These are phyloP conservation scores for Scomber japonicus DNA, from an alignment of 2,113 vertebrate genomes.

Conservation along the genomic window DNA sequence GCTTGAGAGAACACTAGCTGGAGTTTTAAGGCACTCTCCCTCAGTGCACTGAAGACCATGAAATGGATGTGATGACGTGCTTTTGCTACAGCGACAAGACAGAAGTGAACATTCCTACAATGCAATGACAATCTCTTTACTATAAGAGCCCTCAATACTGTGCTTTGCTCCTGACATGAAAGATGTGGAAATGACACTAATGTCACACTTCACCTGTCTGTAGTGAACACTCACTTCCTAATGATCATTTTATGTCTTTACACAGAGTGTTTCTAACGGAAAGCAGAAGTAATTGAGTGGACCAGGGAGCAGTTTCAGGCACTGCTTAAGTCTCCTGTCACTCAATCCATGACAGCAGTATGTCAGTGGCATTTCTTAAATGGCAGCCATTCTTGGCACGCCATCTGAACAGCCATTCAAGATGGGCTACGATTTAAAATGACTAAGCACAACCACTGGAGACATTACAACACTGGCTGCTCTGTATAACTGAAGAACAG, in stretches of 20 bases:
- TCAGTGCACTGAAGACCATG: slow-evolving; percentile 7
- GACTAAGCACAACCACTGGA: too few relatives aligned
- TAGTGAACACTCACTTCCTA: background rate
- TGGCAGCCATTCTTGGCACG: background rate
- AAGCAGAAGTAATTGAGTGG: background rate
- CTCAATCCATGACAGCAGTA: background rate
- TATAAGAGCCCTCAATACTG: too few relatives aligned
- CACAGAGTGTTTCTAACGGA: slow-evolving; percentile 2
- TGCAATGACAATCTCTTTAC: too few relatives aligned
- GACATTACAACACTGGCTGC: too few relatives aligned
- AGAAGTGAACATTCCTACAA: too few relatives aligned
- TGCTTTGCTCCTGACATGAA: background rate
- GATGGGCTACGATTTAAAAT: background rate
- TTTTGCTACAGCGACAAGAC: too few relatives aligned
- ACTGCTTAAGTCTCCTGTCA: background rate
- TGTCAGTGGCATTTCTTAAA: background rate
- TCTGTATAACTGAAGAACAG: too few relatives aligned
- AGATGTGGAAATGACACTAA: background rate
- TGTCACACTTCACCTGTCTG: background rate
- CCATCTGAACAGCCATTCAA: background rate
- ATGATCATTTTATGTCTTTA: background rate
- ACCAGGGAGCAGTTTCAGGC: background rate
- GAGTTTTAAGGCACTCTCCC: slow-evolving; percentile 1
- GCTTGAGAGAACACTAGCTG: background rate
- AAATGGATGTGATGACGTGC: slow-evolving; percentile 40